Base-by-base conservation (phyloP, 2,113 vertebrate species). In the Setophaga kirtlandii region DNA sequence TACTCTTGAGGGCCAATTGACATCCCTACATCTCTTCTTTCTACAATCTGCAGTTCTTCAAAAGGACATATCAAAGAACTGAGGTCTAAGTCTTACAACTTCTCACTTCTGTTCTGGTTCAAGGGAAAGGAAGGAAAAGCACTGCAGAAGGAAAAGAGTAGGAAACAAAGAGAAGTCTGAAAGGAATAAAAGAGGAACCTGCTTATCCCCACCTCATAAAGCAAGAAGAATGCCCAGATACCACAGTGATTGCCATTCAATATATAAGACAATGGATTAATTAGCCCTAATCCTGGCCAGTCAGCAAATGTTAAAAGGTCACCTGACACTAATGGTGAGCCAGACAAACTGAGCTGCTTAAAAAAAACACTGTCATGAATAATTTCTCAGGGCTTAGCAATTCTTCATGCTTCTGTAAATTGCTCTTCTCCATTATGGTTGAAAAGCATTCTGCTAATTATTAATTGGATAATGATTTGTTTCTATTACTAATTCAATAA, bases 381-480 rank as follows among this genome's bases (percentile, higher is more conserved):
- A 83, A 95, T 86, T 94, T 95, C 82, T 62, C 75, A 84, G 31
- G 63, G 58, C 10, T 88, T 87, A 90, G 77, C 41, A 89, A 76
- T 87, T 91, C 50, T 77, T 78, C 53, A 47, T 55, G 78, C 75
- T 91, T 93, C 70, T 87, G 39, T 77, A 91, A 95, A 94, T 93
- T 85, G 70, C 50, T 94, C 63, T 93, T 95, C 82, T 83, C 67
- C 87, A 74, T 90, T 74, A 88, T 70, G 78, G 82, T 10, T 94
- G 85, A 96, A 83, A 88, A 96, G 88, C 82, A 87, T 77, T 83
- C 84, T 88, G 75, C 93, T 95, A 88, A 95, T 96, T 94, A 96
- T 96, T 96, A 95, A 97, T 81, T 94, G 91, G 91, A 95, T 96
- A 96, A 96, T 96, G 86, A 97, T 95, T 97, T 97, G 93, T 96